phyloP scores from a whole-genome alignment of 2,113 vertebrate species.

The Gasterosteus aculeatus region DNA sequence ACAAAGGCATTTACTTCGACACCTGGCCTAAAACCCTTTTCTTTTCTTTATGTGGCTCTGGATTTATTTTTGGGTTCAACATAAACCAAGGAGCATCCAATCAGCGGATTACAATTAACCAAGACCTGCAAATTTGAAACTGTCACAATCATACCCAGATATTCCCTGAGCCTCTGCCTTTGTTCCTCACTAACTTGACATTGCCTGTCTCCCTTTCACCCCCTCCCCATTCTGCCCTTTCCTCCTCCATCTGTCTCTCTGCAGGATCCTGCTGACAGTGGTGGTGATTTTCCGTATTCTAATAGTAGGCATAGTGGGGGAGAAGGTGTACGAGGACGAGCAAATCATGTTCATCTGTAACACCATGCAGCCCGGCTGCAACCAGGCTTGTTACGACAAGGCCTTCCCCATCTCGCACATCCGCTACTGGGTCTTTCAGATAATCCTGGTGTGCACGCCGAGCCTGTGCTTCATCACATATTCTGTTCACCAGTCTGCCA shows the following conservation, averaged over 20 bases:
- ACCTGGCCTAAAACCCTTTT: not conserved
- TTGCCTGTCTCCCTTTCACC: slow-evolving; percentile 45
- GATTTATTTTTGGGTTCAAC: not conserved
- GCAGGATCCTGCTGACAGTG: slow-evolving; percentile 92
- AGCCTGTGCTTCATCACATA: slow-evolving; percentile 94
- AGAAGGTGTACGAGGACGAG: slow-evolving; percentile 92
- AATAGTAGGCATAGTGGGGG: slow-evolving; percentile 91
- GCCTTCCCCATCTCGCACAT: slow-evolving; percentile 94
- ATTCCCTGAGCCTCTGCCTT: slow-evolving; percentile 11
- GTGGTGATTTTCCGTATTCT: slow-evolving; percentile 94
- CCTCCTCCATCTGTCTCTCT: slow-evolving; percentile 56
- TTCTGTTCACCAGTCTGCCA: slow-evolving; percentile 89
- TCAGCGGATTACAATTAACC: slow-evolving; percentile 18
- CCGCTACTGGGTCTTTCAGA: slow-evolving; percentile 94
- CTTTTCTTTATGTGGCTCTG: slow-evolving; percentile 17
- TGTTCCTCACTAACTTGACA: slow-evolving; percentile 45
- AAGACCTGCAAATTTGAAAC: slow-evolving; percentile 1
- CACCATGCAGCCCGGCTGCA: slow-evolving; percentile 90
- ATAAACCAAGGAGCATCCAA: slow-evolving; percentile 2
- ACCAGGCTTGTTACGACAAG: slow-evolving; percentile 91
- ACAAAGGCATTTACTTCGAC: not conserved
- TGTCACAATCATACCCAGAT: slow-evolving; percentile 1
- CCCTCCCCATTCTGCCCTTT: slow-evolving; percentile 37
- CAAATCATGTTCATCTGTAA: slow-evolving; percentile 93
- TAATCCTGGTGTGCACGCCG: slow-evolving; percentile 91